Evolutionary conservation across 2,797 vertebrate species (phyloP).

Genomic region (Enoplosus armatus): DNA sequence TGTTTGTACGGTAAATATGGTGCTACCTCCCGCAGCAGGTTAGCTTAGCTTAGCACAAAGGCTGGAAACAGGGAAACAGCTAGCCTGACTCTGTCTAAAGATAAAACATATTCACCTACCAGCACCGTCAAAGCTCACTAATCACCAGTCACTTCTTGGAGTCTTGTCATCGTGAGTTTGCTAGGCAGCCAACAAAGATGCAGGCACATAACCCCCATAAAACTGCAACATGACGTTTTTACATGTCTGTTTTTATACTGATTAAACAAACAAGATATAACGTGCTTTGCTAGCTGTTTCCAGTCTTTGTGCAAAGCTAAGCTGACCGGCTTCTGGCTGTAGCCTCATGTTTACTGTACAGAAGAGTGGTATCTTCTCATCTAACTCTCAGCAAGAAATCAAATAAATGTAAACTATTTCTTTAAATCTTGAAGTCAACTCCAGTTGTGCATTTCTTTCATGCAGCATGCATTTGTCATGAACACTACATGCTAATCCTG

Average conservation of each 20-base stretch:
- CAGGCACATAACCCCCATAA: background rate
- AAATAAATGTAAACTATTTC: background rate
- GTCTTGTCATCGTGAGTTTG: background rate
- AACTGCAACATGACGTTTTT: background rate
- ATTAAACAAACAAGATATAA: background rate
- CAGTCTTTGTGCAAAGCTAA: background rate
- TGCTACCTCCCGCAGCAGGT: background rate
- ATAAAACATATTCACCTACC: background rate
- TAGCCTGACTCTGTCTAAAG: background rate
- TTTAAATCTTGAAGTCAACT: background rate
- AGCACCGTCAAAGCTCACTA: background rate
- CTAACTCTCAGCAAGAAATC: background rate
- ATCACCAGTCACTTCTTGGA: background rate
- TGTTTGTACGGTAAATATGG: background rate
- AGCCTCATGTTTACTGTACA: constrained; percentile 3
- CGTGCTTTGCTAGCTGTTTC: background rate
- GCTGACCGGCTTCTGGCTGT: background rate
- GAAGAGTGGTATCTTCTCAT: background rate
- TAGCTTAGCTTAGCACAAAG: background rate
- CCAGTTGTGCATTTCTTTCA: background rate
- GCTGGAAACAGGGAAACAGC: background rate
- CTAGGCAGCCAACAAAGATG: background rate
- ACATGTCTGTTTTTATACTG: background rate
- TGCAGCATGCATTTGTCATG: background rate
- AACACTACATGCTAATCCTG: background rate